These are phyloP conservation scores for Rhegmatorhina hoffmannsi DNA, from an alignment of 2,113 vertebrate genomes.

Conservation along the genomic window DNA sequence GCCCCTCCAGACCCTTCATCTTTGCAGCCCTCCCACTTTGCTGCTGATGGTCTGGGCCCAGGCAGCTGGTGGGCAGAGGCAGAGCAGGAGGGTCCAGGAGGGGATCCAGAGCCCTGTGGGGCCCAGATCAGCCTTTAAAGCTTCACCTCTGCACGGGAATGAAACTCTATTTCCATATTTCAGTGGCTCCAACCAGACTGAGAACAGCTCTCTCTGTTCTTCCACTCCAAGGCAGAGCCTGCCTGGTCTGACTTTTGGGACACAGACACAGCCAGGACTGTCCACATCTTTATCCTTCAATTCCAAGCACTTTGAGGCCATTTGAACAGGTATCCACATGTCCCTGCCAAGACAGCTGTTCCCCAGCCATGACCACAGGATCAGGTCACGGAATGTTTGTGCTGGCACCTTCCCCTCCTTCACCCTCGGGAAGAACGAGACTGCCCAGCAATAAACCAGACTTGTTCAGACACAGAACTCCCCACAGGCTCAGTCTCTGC, in stretches of 20 bases:
- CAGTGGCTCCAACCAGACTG: not conserved
- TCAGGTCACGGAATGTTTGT: not conserved
- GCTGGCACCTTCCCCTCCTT: not conserved
- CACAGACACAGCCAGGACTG: not conserved
- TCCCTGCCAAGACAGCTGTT: not conserved
- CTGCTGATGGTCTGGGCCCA: not conserved
- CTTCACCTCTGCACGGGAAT: not conserved
- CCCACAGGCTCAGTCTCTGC: not conserved
- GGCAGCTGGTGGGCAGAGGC: not conserved
- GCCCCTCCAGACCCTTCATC: not conserved
- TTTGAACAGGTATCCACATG: not conserved
- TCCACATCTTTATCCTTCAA: not conserved
- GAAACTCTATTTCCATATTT: not conserved
- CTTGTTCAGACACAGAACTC: not conserved
- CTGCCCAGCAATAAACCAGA: not conserved
- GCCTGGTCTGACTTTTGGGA: not conserved
- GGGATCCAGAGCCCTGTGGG: not conserved
- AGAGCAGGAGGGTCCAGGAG: not conserved
- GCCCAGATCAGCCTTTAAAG: not conserved
- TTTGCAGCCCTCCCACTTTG: fast-evolving
- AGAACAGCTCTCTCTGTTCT: not conserved
- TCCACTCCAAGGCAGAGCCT: not conserved
- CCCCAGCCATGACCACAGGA: not conserved
- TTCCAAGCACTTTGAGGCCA: not conserved
- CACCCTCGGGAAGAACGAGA: not conserved